Conservation (phyloP, 2,888 invertebrate genomes). For the Polylopha cassiicola region DNA sequence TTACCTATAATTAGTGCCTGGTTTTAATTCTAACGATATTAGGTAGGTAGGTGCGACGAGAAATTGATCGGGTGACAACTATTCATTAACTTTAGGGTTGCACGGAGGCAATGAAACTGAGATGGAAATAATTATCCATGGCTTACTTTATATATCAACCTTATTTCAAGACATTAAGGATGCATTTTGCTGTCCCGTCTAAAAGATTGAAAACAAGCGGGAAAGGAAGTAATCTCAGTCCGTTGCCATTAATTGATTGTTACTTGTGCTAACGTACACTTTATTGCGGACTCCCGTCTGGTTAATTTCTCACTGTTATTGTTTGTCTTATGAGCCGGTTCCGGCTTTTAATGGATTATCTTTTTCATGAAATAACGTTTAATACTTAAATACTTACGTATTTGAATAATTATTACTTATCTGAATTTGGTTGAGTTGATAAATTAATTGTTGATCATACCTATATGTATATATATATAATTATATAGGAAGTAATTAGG, state of each 20-base stretch:
- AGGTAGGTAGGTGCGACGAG: too few relatives aligned
- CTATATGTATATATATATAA: too few relatives aligned
- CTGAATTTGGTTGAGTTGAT: too few relatives aligned
- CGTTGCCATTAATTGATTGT: constrained; percentile 50
- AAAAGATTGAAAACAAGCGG: constrained; percentile 13
- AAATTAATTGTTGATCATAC: too few relatives aligned
- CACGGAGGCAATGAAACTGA: constrained; percentile 9
- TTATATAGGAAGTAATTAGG: too few relatives aligned
- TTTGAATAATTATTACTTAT: too few relatives aligned
- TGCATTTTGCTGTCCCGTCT: constrained; percentile 9
- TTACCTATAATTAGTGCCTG: too few relatives aligned
- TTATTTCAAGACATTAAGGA: not conserved
- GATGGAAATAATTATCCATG: not conserved
- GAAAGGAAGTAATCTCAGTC: constrained; percentile 38
- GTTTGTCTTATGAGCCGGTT: constrained; percentile 5
- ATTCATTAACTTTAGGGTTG: constrained; percentile 25
- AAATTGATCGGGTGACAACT: constrained; percentile 23
- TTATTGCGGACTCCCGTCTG: constrained; percentile 33
- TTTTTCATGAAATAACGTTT: not conserved
- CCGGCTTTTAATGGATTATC: not conserved
- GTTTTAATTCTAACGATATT: too few relatives aligned
- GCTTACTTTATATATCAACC: not conserved
- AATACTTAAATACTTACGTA: not conserved
- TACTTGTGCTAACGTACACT: constrained; percentile 41
- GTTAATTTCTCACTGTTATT: constrained; percentile 5